Conservation (phyloP, 2,113 vertebrate species). For the Rhabdornis inornatus region DNA sequence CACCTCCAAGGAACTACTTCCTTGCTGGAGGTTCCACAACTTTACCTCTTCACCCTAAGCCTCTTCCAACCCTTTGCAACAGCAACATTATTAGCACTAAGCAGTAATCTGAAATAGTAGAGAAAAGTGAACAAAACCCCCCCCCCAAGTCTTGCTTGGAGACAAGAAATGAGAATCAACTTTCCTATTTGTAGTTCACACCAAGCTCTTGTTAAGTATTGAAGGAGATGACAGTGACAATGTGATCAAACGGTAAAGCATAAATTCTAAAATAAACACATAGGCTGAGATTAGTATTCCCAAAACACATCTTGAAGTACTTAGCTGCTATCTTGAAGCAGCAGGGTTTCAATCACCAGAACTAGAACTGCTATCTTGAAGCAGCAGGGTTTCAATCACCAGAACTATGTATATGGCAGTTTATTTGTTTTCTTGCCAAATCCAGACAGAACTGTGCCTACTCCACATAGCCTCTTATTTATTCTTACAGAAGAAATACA, state of each 20-base stretch:
- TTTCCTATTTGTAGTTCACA: background rate
- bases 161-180: background rate
- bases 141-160: background rate
- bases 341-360: background rate
- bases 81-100: background rate
- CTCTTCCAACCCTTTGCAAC: background rate
- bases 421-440: background rate
- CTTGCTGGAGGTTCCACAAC: background rate
- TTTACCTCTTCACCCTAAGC: background rate
- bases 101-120: background rate
- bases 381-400: background rate
- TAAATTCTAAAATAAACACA: background rate
- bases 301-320: background rate
- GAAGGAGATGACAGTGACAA: background rate
- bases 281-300: background rate
- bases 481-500: background rate
- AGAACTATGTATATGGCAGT: background rate
- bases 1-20: background rate
- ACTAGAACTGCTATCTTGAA: background rate
- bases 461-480: background rate
- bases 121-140: background rate
- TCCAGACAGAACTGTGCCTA: background rate
- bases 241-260: background rate
- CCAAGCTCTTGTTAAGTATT: background rate
- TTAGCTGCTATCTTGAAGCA: background rate